These are phyloP conservation scores for Bergia sp. DNA, from an alignment of 92 coral and sea anemone genomes.

Conservation along the genomic window DNA sequence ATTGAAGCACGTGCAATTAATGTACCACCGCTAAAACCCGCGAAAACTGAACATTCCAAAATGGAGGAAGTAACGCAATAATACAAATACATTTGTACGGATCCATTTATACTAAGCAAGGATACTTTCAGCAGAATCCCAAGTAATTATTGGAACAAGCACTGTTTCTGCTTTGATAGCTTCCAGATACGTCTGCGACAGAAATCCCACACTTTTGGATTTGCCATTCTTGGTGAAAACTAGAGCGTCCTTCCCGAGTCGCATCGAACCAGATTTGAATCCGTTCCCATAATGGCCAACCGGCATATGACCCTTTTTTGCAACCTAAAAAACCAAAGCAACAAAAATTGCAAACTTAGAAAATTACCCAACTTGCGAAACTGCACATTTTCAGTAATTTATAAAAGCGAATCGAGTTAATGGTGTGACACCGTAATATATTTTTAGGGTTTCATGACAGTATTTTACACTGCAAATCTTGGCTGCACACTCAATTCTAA, in stretches of 20 bases:
- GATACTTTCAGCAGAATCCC: constrained; percentile 93
- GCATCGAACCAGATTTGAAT: constrained; percentile 98
- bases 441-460: not conserved
- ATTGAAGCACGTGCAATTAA: not conserved
- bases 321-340: constrained; percentile 59
- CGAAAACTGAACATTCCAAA: constrained; percentile 20
- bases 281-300: constrained; percentile 99
- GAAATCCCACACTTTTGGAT: constrained; percentile 84
- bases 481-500: not conserved
- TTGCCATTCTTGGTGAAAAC: constrained; percentile 78
- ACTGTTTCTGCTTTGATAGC: constrained; percentile 89
- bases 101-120: constrained; percentile 43
- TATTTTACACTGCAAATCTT: not conserved
- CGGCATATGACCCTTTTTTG: constrained; percentile 89
- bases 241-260: constrained; percentile 90
- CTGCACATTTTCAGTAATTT: not conserved
- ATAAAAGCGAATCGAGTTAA: not conserved
- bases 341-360: not conserved
- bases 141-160: constrained; percentile 94
- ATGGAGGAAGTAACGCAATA: constrained; percentile 55
- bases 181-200: constrained; percentile 92
- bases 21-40: constrained; percentile 60
- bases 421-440: not conserved
- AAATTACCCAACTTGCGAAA: not conserved
- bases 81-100: too few relatives aligned